Base-by-base conservation (phyloP, 2,113 vertebrate species). In the Noctilio leporinus region DNA sequence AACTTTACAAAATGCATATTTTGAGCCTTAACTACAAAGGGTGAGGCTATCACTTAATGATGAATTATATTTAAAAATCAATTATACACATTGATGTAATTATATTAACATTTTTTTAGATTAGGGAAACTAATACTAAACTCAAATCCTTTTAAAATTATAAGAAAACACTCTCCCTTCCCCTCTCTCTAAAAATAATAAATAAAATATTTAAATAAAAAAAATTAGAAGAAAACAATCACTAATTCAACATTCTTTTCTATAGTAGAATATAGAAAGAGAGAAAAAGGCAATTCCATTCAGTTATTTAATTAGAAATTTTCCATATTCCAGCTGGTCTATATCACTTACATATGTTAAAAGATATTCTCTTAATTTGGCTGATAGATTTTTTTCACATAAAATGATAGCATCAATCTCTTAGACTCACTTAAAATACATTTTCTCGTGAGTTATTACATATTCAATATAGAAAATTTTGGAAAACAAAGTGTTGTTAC, bases 331-430 rank as follows among this genome's bases (percentile, higher is more conserved):
- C 70, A 81, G 81, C 35, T 96, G 95, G 97, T 93, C 97, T 96
- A 91, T 96, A 91, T 95, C 91, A 95, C 96, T 98, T 97, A 97
- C 55, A 92, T 93, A 97, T 86, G 94, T 96, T 62, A 91, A 97
- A 91, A 97, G 19, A 14, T 89, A 91, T 93, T 93, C 53, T 85
- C 83, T 96, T 95, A 81, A 96, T 93, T 96, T 96, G 93, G 14
- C 3, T 91, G 11, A 81, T 64, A 94, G 86, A 81, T 14, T 30
- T 53, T 97, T 78, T 55, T 70, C 87, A 96, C 82, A 93, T 96
- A 73, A 97, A 96, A 96, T 95, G 96, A 90, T 81, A 96, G 89
- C 91, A 86, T 83, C 75, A 96, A 65, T 96, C 88, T 96, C 80
- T 89, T 78, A 94, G 76, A 76, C 8, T 3, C 55, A 70, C 69